Conservation (phyloP, 2,888 invertebrate species). For the Pristionchus maxplancki region DNA sequence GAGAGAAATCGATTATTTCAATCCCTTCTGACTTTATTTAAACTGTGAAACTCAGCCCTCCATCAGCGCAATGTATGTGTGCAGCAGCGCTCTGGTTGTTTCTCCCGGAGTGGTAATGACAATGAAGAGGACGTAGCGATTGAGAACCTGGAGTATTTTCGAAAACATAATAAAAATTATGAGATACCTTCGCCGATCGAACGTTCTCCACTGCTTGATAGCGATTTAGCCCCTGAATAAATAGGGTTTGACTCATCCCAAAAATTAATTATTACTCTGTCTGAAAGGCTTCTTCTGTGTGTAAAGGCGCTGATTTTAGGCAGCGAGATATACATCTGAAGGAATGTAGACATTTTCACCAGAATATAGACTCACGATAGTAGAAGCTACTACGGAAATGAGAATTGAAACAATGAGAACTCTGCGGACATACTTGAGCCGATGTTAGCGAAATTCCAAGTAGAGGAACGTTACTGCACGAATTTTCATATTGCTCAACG, state of each 20-base stretch:
- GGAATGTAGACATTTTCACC: too few relatives aligned
- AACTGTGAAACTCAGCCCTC: too few relatives aligned
- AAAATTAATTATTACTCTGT: background rate
- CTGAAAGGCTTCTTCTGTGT: background rate
- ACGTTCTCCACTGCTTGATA: conserved; percentile 48
- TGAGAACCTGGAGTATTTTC: conserved; percentile 11
- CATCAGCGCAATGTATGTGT: background rate
- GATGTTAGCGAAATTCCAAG: background rate
- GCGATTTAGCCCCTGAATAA: conserved; percentile 4
- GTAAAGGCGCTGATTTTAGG: background rate
- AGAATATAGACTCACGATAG: background rate
- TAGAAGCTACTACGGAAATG: background rate
- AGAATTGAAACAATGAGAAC: background rate
- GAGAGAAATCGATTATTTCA: too few relatives aligned
- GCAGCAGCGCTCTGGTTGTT: background rate
- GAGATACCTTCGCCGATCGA: conserved; percentile 23
- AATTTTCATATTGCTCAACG: conserved; percentile 3
- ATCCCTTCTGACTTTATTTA: too few relatives aligned
- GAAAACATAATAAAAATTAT: background rate
- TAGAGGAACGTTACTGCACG: background rate
- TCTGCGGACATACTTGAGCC: background rate
- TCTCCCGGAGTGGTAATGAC: background rate
- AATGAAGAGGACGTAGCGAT: conserved; percentile 36
- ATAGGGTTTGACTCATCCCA: background rate
- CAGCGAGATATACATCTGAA: background rate